Percentiles rank a stretch among this genome's conserved stretches.
Evolutionary conservation across 2,113 vertebrate genomes (phyloP).

Genomic region (Gasterosteus nipponicus): DNA sequence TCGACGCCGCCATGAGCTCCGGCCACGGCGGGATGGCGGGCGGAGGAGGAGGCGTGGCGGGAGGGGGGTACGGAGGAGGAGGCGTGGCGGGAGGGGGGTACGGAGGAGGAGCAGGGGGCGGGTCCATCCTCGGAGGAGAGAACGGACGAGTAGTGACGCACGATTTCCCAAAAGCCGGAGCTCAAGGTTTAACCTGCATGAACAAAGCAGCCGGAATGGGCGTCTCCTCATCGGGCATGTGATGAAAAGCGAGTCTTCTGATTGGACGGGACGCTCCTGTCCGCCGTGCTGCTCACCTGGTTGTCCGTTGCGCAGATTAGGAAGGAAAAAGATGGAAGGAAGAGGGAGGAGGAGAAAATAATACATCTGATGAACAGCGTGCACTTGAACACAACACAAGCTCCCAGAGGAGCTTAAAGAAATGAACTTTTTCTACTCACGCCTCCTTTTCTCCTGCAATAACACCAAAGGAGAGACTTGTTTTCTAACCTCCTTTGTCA

Average conservation of each 20-base stretch:
- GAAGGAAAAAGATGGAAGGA: background rate
- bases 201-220: constrained; percentile 90
- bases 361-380: constrained; percentile 23
- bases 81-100: constrained; percentile 62
- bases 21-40: constrained; percentile 84
- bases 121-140: constrained; percentile 80
- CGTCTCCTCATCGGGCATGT: constrained; percentile 89
- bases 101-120: constrained; percentile 30
- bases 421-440: constrained; percentile 55
- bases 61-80: background rate
- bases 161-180: constrained; percentile 86
- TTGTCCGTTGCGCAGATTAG: background rate
- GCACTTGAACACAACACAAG: constrained; percentile 63
- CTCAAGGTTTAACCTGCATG: constrained; percentile 92
- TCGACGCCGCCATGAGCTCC: constrained; percentile 91
- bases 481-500: constrained; percentile 40
- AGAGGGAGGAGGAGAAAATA: background rate
- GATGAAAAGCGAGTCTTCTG: constrained; percentile 57
- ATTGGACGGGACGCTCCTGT: constrained; percentile 39
- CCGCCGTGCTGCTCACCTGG: background rate
- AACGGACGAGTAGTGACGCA: constrained; percentile 90
- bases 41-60: constrained; percentile 39
- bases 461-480: constrained; percentile 22
- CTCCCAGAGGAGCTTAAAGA: constrained; percentile 34
- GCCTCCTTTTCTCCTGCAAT: constrained; percentile 63